Evolutionary conservation across 2,888 invertebrate species (phyloP).

Genomic region (Gymnocheta viridis): DNA sequence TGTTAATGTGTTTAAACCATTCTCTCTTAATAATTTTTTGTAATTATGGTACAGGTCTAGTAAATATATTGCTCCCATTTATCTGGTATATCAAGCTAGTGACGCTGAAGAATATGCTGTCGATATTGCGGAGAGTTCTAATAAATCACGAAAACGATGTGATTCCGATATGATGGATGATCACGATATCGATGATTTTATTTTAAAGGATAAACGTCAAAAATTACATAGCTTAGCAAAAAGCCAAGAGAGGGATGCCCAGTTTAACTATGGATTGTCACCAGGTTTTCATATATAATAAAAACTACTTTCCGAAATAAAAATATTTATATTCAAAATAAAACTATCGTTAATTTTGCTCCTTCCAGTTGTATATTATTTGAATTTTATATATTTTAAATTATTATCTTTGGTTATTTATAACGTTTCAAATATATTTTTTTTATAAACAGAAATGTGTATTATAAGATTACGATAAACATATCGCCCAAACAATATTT

Average conservation of each 20-base stretch:
- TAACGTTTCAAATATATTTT: no score
- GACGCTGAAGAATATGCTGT: slow-evolving; percentile 74
- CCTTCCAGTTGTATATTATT: no score
- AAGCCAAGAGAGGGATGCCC: slow-evolving; percentile 78
- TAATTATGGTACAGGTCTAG: slow-evolving; percentile 79
- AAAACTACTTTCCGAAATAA: background rate
- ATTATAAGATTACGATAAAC: no score
- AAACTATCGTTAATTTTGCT: no score
- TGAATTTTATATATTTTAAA: no score
- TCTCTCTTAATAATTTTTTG: slow-evolving; percentile 1
- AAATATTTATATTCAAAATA: background rate
- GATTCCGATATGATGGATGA: slow-evolving; percentile 80
- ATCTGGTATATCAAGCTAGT: slow-evolving; percentile 83
- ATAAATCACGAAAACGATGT: slow-evolving; percentile 76
- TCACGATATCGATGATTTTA: slow-evolving; percentile 78
- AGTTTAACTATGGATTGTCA: slow-evolving; percentile 79
- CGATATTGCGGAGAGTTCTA: slow-evolving; percentile 12
- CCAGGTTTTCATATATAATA: slow-evolving; percentile 77
- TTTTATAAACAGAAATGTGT: no score
- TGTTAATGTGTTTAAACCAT: slow-evolving; percentile 70
- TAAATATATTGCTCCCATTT: slow-evolving; percentile 81
- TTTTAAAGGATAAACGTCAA: slow-evolving; percentile 79
- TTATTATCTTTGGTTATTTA: no score
- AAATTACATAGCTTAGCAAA: slow-evolving; percentile 74
- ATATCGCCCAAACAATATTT: no score